Percentiles rank a stretch among this genome's conserved stretches.
Conservation (phyloP, 2,113 vertebrate species). For the Bubo blakistoni region DNA sequence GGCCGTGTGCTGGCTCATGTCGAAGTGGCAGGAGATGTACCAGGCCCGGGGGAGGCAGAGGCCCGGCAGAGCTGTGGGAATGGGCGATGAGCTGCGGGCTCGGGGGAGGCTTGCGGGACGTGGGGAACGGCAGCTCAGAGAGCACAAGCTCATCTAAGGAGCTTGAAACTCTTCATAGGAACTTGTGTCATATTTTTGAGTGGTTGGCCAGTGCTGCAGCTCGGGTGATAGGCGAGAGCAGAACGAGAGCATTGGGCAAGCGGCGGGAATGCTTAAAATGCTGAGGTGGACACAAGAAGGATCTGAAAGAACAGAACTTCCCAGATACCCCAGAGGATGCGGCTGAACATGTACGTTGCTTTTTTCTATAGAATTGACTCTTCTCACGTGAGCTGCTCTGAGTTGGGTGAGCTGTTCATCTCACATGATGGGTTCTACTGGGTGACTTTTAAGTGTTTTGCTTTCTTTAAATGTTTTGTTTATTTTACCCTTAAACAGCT, state of each 20-base stretch:
- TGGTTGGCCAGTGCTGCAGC: background rate
- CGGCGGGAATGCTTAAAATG: background rate
- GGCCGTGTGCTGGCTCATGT: background rate
- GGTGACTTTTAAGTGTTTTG: background rate
- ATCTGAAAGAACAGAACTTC: background rate
- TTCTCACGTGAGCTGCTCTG: background rate
- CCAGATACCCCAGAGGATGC: background rate
- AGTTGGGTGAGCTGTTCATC: background rate
- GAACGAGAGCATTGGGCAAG: background rate
- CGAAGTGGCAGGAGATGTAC: rapidly evolving
- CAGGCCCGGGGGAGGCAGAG: background rate
- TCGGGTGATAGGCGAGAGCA: background rate
- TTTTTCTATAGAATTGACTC: background rate
- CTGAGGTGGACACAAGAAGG: background rate
- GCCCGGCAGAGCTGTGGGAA: background rate
- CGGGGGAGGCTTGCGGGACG: background rate
- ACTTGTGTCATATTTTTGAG: background rate
- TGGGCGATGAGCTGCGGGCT: background rate
- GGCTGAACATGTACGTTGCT: background rate
- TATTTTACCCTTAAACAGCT: background rate
- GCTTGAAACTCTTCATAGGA: background rate
- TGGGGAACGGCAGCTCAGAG: background rate
- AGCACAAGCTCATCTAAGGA: background rate
- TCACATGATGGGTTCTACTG: background rate
- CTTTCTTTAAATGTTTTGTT: background rate